Percentiles rank a stretch among this genome's conserved stretches.
Conservation (phyloP, 2,888 invertebrate species). For the Andrena haemorrhoa region DNA sequence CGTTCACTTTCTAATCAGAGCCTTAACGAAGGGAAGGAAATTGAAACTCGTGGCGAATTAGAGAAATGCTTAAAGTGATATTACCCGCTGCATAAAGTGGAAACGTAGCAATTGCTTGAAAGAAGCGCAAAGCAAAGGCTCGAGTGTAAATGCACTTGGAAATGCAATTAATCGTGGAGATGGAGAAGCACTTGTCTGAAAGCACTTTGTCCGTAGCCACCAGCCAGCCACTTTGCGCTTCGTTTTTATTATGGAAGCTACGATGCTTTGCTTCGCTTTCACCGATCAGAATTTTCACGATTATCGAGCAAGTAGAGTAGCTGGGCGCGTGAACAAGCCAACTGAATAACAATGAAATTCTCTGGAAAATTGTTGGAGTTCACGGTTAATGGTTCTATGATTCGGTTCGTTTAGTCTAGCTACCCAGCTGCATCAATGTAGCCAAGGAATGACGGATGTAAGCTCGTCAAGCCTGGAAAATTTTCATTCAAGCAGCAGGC, state of each 20-base stretch:
- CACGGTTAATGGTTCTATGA: background rate
- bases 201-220: background rate
- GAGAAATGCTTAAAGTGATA: background rate
- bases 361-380: background rate
- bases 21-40: background rate
- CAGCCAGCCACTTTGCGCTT: background rate
- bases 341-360: background rate
- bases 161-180: background rate
- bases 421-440: background rate
- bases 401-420: constrained; percentile 1
- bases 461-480: too few relatives aligned
- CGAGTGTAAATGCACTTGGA: background rate
- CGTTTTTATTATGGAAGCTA: background rate
- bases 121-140: background rate
- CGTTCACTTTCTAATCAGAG: background rate
- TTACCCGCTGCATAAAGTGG: background rate
- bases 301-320: constrained; percentile 6
- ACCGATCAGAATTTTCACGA: background rate
- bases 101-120: background rate
- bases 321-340: background rate
- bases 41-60: background rate
- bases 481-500: too few relatives aligned
- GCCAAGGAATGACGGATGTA: background rate
- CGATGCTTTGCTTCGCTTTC: background rate
- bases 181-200: background rate